phyloP scores from a whole-genome alignment of 2,888 invertebrate genomes.

The Acrobasis consociella region DNA sequence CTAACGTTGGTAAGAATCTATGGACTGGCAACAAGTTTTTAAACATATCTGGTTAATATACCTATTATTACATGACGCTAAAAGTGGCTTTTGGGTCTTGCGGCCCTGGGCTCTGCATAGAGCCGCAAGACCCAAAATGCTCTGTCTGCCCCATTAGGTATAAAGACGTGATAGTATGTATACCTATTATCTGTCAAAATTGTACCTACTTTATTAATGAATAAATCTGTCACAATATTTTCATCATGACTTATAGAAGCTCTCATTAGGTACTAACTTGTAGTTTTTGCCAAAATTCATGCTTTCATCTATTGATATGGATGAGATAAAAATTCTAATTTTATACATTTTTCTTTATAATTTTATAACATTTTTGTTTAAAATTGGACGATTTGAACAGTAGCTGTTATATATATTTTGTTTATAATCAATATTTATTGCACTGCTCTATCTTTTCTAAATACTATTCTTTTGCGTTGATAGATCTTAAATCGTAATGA shows the following conservation, averaged over 20 bases:
- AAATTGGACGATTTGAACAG: constrained; percentile 10
- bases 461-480: not conserved
- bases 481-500: constrained; percentile 8
- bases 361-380: constrained; percentile 7
- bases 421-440: constrained; percentile 6
- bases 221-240: not conserved
- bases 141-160: too few relatives aligned
- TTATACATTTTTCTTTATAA: not conserved
- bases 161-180: too few relatives aligned
- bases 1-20: too few relatives aligned
- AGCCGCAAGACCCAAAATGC: too few relatives aligned
- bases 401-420: constrained; percentile 2
- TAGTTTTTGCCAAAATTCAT: not conserved
- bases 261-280: not conserved
- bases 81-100: too few relatives aligned
- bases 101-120: too few relatives aligned
- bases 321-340: constrained; percentile 6
- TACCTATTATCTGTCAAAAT: too few relatives aligned
- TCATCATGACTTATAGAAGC: not conserved
- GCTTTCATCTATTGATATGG: constrained; percentile 12
- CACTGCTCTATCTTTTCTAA: constrained; percentile 1
- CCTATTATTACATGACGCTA: too few relatives aligned
- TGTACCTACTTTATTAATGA: too few relatives aligned
- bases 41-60: too few relatives aligned
- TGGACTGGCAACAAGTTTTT: too few relatives aligned